Evolutionary conservation across 2,797 vertebrate species (phyloP).

Genomic region (Macroramphosus scolopax): DNA sequence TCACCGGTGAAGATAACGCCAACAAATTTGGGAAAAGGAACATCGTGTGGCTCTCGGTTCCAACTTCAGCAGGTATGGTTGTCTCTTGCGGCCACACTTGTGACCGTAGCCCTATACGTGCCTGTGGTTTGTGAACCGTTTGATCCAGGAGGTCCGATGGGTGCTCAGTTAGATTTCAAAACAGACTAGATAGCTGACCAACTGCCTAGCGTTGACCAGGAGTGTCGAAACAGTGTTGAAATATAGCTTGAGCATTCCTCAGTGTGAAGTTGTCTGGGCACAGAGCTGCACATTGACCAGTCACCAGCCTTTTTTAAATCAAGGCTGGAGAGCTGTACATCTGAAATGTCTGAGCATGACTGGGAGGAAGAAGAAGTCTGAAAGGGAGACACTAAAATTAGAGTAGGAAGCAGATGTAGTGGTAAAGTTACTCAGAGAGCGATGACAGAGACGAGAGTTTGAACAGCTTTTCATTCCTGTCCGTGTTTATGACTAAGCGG

Average conservation of each 20-base stretch:
- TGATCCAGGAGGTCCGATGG: too few relatives aligned
- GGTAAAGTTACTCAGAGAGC: slow-evolving; percentile 5
- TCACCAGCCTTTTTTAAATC: slow-evolving; percentile 7
- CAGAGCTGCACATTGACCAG: slow-evolving; percentile 6
- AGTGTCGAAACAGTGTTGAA: slow-evolving; percentile 25
- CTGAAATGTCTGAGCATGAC: slow-evolving; percentile 49
- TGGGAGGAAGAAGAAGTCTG: not conserved
- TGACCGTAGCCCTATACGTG: too few relatives aligned
- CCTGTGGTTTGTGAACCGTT: not conserved
- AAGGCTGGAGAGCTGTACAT: slow-evolving; percentile 44
- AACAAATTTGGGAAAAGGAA: not conserved
- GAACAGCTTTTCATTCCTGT: slow-evolving; percentile 42
- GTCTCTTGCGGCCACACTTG: slow-evolving; percentile 9
- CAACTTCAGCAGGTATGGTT: slow-evolving; percentile 10
- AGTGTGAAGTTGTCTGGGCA: not conserved
- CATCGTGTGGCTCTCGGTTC: slow-evolving; percentile 8
- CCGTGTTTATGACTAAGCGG: slow-evolving; percentile 21
- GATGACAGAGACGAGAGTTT: slow-evolving; percentile 13
- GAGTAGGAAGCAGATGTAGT: not conserved
- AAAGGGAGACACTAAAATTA: slow-evolving; percentile 14
- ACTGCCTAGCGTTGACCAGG: slow-evolving; percentile 37
- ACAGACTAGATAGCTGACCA: slow-evolving; percentile 24
- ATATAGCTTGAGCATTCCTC: slow-evolving; percentile 17
- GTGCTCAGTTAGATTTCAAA: too few relatives aligned
- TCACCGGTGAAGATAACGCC: slow-evolving; percentile 10